Conservation (phyloP, 2,113 vertebrate genomes). For the Euleptes europaea region DNA sequence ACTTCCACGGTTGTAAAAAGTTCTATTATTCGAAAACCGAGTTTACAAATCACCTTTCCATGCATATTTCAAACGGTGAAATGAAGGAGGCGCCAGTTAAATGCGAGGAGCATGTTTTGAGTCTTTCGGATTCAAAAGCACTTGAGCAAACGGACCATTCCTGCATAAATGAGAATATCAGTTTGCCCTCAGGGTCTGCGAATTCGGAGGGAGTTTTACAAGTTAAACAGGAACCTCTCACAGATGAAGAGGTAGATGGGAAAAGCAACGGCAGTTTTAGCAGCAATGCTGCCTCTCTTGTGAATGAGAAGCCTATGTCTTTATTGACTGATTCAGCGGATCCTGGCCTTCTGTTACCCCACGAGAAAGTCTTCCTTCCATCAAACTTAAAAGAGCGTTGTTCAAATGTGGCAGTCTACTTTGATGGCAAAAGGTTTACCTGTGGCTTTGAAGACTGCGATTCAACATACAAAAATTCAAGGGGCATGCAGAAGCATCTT, state of each 20-base stretch:
- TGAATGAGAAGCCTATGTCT: conserved; percentile 54
- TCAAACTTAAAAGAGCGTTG: conserved; percentile 70
- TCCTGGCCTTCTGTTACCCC: conserved; percentile 66
- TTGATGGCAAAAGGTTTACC: conserved; percentile 87
- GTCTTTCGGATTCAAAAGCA: conserved; percentile 53
- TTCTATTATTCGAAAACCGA: conserved; percentile 95
- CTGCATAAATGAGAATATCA: conserved; percentile 50
- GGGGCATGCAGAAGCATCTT: conserved; percentile 87
- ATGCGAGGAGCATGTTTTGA: conserved; percentile 57
- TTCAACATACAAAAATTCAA: conserved; percentile 85
- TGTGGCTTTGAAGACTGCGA: conserved; percentile 91
- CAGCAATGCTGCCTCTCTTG: conserved; percentile 60
- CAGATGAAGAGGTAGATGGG: conserved; percentile 66
- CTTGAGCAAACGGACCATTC: conserved; percentile 64
- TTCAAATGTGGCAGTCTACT: conserved; percentile 82
- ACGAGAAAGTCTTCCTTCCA: conserved; percentile 71
- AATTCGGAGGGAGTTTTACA: conserved; percentile 61
- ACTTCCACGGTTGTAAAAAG: conserved; percentile 85
- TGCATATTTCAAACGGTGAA: conserved; percentile 81
- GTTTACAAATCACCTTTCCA: conserved; percentile 87
- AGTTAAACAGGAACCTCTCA: conserved; percentile 65
- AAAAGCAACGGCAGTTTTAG: conserved; percentile 67
- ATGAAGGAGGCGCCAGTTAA: conserved; percentile 62
- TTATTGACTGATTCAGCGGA: conserved; percentile 57
- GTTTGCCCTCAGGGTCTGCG: conserved; percentile 60